phyloP scores from a whole-genome alignment of 2,888 invertebrate genomes.

The Tenthredo amoena region DNA sequence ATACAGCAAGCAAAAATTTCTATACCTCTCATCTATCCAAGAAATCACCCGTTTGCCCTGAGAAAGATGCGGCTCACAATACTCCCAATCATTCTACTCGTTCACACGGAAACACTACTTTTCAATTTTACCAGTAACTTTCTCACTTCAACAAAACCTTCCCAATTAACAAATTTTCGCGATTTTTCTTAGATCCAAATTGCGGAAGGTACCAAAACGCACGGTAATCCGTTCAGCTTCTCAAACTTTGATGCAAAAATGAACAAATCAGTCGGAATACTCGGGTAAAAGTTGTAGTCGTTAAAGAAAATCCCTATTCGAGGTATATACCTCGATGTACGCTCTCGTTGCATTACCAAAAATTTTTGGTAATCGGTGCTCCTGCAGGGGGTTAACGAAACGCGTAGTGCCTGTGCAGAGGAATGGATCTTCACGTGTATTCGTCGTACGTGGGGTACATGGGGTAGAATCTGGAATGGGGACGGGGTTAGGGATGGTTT shows the following conservation, averaged over 20 bases:
- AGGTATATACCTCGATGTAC: neutral
- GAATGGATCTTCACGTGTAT: neutral
- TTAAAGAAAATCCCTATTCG: neutral
- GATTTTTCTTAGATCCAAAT: neutral
- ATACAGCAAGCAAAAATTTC: neutral
- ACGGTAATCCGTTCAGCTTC: neutral
- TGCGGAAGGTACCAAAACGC: neutral
- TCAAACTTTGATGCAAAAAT: no score
- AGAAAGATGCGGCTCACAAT: neutral
- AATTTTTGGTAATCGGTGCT: constrained; percentile 13
- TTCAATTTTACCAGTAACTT: neutral
- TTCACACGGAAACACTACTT: neutral
- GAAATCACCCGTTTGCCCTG: neutral
- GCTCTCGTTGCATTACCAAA: no score
- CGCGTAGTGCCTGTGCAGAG: neutral
- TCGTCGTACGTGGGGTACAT: neutral
- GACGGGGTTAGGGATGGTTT: constrained; percentile 47
- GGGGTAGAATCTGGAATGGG: neutral
- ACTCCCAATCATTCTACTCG: neutral
- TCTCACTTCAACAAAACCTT: neutral
- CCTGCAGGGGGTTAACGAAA: constrained; percentile 13
- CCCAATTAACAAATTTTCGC: neutral
- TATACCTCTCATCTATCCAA: constrained; percentile 8
- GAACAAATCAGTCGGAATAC: no score
- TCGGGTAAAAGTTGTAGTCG: no score